These are phyloP conservation scores for Camponotus pennsylvanicus DNA, from an alignment of 1,140 invertebrate genomes.

Conservation along the genomic window DNA sequence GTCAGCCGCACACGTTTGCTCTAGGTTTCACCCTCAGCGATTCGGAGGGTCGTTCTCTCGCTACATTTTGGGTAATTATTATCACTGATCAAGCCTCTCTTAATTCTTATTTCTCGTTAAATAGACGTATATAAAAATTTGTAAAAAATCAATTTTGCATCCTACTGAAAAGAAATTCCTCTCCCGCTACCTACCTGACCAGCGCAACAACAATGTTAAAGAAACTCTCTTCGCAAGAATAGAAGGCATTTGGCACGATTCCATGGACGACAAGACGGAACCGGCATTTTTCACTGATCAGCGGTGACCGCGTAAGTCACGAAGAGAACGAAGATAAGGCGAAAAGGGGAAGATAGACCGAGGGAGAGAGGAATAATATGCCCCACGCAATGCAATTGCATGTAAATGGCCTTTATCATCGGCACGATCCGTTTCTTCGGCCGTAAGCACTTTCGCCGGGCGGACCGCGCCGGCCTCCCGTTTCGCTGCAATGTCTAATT, in stretches of 20 bases:
- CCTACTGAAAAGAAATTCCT: not conserved
- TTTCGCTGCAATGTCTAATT: conserved; percentile 75
- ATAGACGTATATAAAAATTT: not conserved
- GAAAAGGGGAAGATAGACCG: not conserved
- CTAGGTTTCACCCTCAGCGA: conserved; percentile 84
- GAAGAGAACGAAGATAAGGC: conserved; percentile 15
- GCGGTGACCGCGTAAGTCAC: not conserved
- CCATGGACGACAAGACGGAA: conserved; percentile 26
- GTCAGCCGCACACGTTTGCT: conserved; percentile 82
- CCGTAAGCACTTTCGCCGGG: conserved; percentile 81
- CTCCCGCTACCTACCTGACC: conserved; percentile 23
- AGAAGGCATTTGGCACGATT: conserved; percentile 53
- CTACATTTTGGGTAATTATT: conserved; percentile 84
- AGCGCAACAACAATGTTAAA: conserved; percentile 22
- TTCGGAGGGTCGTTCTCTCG: conserved; percentile 80
- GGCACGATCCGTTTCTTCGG: conserved; percentile 81
- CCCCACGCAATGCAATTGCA: conserved; percentile 81
- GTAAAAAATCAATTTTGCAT: not conserved
- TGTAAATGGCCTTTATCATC: conserved; percentile 82
- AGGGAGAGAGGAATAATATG: conserved; percentile 72
- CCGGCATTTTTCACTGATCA: conserved; percentile 4
- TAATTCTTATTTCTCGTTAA: not conserved
- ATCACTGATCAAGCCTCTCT: not conserved
- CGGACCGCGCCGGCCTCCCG: conserved; percentile 50
- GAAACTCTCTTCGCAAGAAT: not conserved